phyloP scores from a whole-genome alignment of 2,113 vertebrate genomes.

The Danionella cerebrum region DNA sequence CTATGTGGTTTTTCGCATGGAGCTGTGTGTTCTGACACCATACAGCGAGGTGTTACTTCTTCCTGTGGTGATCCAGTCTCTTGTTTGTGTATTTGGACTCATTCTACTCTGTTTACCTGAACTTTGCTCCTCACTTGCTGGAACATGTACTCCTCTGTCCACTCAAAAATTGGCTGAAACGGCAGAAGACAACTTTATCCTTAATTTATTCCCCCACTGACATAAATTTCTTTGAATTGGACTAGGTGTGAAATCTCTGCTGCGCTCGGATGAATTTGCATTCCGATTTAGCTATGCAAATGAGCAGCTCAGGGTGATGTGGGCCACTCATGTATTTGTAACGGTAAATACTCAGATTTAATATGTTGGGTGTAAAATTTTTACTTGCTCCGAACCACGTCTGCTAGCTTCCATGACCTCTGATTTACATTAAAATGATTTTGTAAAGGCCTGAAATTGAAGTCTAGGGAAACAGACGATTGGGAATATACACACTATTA shows the following conservation, averaged over 20 bases:
- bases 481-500: not conserved
- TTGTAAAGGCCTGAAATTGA: not conserved
- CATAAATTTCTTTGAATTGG: not conserved
- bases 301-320: not conserved
- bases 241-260: slow-evolving; percentile 13
- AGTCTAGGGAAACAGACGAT: not conserved
- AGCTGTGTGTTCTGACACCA: slow-evolving; percentile 27
- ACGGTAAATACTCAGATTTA: not conserved
- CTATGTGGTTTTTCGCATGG: slow-evolving; percentile 10
- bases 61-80: slow-evolving; percentile 33
- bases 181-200: not conserved
- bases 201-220: not conserved
- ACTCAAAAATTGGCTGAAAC: not conserved
- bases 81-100: slow-evolving; percentile 26
- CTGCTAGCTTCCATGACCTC: not conserved
- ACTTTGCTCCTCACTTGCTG: slow-evolving; percentile 22
- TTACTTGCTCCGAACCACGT: not conserved
- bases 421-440: not conserved
- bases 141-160: not conserved
- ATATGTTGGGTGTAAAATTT: not conserved
- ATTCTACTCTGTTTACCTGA: slow-evolving; percentile 36
- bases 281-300: slow-evolving; percentile 29
- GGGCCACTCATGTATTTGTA: not conserved
- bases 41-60: slow-evolving; percentile 7
- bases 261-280: slow-evolving; percentile 3